These are phyloP conservation scores for Poecile montanus DNA, from an alignment of 2,797 vertebrate species.

Conservation along the genomic window DNA sequence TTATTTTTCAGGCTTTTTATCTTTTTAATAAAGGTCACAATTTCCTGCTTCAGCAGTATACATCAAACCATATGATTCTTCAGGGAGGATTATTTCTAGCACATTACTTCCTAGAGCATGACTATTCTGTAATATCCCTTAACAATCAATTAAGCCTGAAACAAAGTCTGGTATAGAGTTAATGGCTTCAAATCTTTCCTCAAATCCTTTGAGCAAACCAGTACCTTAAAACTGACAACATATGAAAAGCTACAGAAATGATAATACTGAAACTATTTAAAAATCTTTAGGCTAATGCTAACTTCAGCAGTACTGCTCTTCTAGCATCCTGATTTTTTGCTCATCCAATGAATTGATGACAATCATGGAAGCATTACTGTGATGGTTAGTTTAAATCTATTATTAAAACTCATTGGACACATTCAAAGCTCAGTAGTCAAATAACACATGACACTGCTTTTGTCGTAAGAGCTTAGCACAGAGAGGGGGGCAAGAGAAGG, in stretches of 20 bases:
- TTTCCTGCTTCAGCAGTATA: conserved; percentile 62
- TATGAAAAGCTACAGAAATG: background rate
- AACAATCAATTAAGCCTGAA: conserved; percentile 79
- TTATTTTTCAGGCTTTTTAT: conserved; percentile 34
- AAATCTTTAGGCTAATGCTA: background rate
- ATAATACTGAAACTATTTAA: background rate
- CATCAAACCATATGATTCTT: conserved; percentile 48
- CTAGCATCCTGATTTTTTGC: background rate
- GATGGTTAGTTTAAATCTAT: background rate
- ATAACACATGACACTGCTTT: background rate
- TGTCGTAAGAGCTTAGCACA: background rate
- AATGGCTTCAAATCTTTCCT: conserved; percentile 51
- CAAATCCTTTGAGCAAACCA: conserved; percentile 21
- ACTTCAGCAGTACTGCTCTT: background rate
- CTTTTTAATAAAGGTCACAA: conserved; percentile 44
- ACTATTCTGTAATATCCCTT: conserved; percentile 61
- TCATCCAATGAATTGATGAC: background rate
- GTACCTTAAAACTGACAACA: background rate
- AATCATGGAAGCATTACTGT: background rate
- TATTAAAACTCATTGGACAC: background rate
- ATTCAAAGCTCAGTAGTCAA: background rate
- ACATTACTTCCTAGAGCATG: conserved; percentile 72
- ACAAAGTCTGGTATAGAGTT: conserved; percentile 49
- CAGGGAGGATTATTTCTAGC: conserved; percentile 73
- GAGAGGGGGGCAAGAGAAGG: rapidly evolving